Conservation (phyloP, 2,113 vertebrate genomes). For the Erpornis zantholeuca region DNA sequence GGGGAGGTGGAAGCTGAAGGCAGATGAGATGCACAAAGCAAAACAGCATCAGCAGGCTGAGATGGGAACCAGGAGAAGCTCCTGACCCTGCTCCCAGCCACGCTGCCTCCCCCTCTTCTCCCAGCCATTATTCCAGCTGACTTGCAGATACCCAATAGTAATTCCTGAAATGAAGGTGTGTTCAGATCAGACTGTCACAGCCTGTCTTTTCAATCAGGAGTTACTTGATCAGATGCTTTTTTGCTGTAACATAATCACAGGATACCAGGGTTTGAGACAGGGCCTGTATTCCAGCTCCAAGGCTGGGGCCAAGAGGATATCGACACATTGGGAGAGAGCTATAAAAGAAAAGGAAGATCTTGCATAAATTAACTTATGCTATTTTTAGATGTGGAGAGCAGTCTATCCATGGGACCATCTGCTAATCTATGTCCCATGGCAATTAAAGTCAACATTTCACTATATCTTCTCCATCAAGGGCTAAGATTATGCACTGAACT, state of each 20-base stretch:
- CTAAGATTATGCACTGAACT: conserved; percentile 1
- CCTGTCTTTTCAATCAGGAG: conserved; percentile 24
- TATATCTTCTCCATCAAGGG: conserved; percentile 21
- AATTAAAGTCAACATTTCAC: conserved; percentile 62
- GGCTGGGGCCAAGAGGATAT: not conserved
- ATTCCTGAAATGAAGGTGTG: conserved; percentile 13
- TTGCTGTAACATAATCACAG: not conserved
- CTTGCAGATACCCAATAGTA: conserved; percentile 1
- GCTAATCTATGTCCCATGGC: conserved; percentile 49
- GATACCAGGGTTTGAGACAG: not conserved
- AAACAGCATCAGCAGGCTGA: not conserved
- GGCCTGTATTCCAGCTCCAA: not conserved
- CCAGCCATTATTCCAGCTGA: conserved; percentile 27
- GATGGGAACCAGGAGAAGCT: not conserved
- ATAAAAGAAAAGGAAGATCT: conserved; percentile 36
- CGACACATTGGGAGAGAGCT: not conserved
- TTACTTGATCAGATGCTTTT: conserved; percentile 30
- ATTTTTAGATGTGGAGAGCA: conserved; percentile 55
- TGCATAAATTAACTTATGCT: conserved; percentile 53
- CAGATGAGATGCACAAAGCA: not conserved
- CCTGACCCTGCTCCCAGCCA: not conserved
- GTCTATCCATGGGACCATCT: conserved; percentile 61
- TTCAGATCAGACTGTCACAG: not conserved
- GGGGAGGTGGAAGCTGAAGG: not conserved
- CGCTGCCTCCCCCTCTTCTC: not conserved